Evolutionary conservation across 2,113 vertebrate genomes (phyloP).

Genomic region (Myotis davidii): DNA sequence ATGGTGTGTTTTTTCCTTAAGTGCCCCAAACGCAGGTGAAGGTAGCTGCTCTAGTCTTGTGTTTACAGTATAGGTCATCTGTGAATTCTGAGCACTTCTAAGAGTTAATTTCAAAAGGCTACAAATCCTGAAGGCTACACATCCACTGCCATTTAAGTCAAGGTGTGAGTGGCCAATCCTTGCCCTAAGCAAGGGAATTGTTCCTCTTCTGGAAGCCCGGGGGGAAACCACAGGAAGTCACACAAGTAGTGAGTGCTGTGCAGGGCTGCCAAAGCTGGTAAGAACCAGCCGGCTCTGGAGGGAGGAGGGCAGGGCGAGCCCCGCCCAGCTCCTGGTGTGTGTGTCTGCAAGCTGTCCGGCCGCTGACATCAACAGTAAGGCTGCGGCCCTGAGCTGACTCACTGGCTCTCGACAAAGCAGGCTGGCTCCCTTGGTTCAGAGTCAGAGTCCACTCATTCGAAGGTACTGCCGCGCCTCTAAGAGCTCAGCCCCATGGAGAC

Average conservation of each 20-base stretch:
- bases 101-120: background rate
- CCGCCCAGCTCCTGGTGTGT: background rate
- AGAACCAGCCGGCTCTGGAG: slow-evolving; percentile 51
- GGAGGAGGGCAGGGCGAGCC: background rate
- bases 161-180: background rate
- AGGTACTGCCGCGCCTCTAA: background rate
- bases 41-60: background rate
- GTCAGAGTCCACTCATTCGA: background rate
- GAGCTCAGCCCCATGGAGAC: background rate
- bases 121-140: background rate
- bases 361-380: slow-evolving; percentile 18
- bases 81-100: background rate
- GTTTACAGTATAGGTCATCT: background rate
- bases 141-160: background rate
- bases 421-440: background rate
- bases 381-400: slow-evolving; percentile 59
- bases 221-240: background rate
- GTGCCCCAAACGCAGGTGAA: background rate
- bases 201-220: background rate
- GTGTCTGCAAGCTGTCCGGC: slow-evolving; percentile 52
- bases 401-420: slow-evolving; percentile 17
- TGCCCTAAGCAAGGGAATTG: background rate
- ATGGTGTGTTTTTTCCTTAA: background rate
- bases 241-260: background rate
- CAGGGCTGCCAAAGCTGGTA: slow-evolving; percentile 53